Percentiles rank a stretch among this genome's conserved stretches.
phyloP scores from a whole-genome alignment of 2,113 vertebrate species.

The Phyllopteryx taeniolatus region DNA sequence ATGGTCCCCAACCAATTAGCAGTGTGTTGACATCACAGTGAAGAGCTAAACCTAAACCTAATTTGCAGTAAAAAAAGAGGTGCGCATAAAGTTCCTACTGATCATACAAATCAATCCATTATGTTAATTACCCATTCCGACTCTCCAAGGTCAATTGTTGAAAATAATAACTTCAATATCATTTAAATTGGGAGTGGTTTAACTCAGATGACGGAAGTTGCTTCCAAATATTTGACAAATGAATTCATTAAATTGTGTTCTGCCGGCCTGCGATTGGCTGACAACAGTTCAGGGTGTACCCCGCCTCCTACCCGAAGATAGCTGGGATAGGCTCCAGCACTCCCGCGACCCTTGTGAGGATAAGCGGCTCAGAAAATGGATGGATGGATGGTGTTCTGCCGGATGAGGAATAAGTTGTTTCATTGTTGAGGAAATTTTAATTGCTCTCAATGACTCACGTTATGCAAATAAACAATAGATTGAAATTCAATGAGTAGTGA shows the following conservation, averaged over 20 bases:
- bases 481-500: neutral
- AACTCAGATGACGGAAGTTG: neutral
- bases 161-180: constrained; percentile 17
- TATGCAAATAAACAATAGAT: neutral
- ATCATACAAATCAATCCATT: constrained; percentile 20
- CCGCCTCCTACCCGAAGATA: no score
- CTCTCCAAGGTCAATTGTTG: neutral
- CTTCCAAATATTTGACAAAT: constrained; percentile 4
- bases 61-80: constrained; percentile 6
- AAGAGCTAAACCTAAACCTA: constrained; percentile 1
- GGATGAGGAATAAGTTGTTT: constrained; percentile 7
- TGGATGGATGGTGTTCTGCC: neutral
- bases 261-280: no score
- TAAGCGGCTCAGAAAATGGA: no score
- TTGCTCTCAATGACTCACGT: neutral
- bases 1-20: constrained; percentile 26
- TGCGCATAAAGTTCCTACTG: constrained; percentile 2
- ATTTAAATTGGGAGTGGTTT: constrained; percentile 14
- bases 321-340: no score
- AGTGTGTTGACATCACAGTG: constrained; percentile 11
- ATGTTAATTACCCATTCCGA: neutral
- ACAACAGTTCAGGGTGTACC: no score
- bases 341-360: no score
- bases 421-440: constrained; percentile 9
- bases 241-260: constrained; percentile 6